Conservation (phyloP, 1,140 invertebrate species). For the Chrysopa pallens region DNA sequence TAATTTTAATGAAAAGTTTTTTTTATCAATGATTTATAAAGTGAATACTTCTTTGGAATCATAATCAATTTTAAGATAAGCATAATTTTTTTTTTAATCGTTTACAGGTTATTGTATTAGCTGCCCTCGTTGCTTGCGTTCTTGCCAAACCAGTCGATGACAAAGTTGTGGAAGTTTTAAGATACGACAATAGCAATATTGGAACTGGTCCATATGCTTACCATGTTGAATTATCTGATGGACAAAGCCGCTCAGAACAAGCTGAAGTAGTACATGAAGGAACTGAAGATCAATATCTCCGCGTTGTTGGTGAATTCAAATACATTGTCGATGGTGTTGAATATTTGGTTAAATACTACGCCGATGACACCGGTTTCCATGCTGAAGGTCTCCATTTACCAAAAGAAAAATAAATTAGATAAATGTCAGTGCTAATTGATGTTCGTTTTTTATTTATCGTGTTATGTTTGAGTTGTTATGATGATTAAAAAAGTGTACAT, state of each 20-base stretch:
- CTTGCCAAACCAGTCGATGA: constrained; percentile 27
- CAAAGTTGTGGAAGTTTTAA: constrained; percentile 30
- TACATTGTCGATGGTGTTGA: constrained; percentile 44
- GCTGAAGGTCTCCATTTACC: constrained; percentile 48
- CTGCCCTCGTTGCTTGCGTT: constrained; percentile 25
- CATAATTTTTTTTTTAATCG: no score
- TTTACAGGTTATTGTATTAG: constrained; percentile 16
- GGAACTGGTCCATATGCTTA: constrained; percentile 21
- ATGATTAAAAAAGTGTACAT: no score
- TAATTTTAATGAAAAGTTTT: no score
- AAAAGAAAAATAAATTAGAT: constrained; percentile 20
- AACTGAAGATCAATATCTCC: constrained; percentile 34
- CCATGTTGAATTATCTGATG: constrained; percentile 36
- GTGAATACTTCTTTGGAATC: no score
- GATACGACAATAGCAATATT: constrained; percentile 32
- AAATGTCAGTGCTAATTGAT: no score
- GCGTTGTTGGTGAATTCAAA: constrained; percentile 31
- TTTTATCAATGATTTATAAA: no score
- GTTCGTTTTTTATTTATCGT: no score
- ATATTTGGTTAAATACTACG: constrained; percentile 51
- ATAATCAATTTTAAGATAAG: no score
- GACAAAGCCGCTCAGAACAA: constrained; percentile 30
- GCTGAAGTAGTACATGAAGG: constrained; percentile 33
- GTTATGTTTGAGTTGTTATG: no score
- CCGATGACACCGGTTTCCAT: constrained; percentile 63